Conservation (phyloP, 2,113 vertebrate genomes). For the Rhineura floridana region DNA sequence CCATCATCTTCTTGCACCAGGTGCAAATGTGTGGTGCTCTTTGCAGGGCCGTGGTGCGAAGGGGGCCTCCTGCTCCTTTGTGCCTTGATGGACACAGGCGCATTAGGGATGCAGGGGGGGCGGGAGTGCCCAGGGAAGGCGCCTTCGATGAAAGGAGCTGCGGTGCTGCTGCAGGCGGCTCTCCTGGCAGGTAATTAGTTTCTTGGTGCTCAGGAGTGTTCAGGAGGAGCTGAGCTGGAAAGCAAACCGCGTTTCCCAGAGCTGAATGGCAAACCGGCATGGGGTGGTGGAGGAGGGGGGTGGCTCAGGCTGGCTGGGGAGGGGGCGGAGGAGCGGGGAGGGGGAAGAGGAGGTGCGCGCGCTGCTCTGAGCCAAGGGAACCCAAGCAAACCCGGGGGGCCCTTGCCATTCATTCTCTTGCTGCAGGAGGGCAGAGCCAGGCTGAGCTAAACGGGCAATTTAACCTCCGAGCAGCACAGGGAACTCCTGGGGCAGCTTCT, state of each 20-base stretch:
- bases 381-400: background rate
- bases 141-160: background rate
- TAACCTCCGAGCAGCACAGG: background rate
- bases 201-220: background rate
- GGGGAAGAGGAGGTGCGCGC: no score
- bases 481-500: background rate
- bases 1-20: background rate
- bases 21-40: background rate
- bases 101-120: background rate
- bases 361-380: background rate
- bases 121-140: background rate
- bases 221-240: background rate
- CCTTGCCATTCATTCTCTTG: background rate
- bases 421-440: background rate
- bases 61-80: background rate
- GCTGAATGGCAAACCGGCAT: background rate
- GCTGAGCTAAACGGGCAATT: no score
- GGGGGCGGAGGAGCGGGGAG: no score
- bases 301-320: background rate
- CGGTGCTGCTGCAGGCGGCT: background rate
- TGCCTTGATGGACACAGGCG: background rate
- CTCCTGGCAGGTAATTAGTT: background rate
- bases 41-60: background rate
- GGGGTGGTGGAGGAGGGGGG: rapidly evolving
- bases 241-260: background rate